Base-by-base conservation (phyloP, 2,888 invertebrate genomes). In the Lycaena phlaeas region DNA sequence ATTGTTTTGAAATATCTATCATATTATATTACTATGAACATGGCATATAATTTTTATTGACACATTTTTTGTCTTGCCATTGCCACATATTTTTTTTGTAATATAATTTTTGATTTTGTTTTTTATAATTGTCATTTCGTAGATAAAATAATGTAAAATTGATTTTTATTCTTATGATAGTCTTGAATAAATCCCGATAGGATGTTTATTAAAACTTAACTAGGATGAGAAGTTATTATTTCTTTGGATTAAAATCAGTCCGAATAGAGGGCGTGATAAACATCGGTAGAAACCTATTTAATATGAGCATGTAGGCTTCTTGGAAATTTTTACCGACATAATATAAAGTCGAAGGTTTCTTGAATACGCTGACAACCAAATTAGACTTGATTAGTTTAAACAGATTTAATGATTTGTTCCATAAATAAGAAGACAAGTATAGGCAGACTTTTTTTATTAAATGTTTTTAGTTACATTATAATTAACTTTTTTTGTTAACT, bases 161-260 rank as follows among this genome's bases (percentile, higher is more conserved):
- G 28, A 29, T 29, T 29, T 7, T 18, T n/a, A n/a, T 31, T 18
- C 7, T 22, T 22, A 34, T 9, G 17, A 9, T 34, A 22, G 34
- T 34, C 34, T 22, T 12, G 12, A 18, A 18, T n/a, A 6, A 18
- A 18, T 22, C 9, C n/a, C n/a, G n/a, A n/a, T n/a, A n/a, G n/a
- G n/a, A n/a, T 34, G 18, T 22, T 12, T 18, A 22, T 9, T 12
- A 3, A 34, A 34, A 34, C 22, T 12, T 12, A 34, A 22, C 22
- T 17, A 34, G 11, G 31, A 31, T 17, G 2, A 31, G 22, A 34
- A 18, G 18, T 12, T 18, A 18, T 18, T 29, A 14, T 14, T 12
- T 34, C 34, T 34, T 34, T 34, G 34, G 34, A 15, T 34, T 34
- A 34, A 15, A 34, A 34, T 34, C 34, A 34, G 34, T 34, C 18